phyloP scores from a whole-genome alignment of 2,113 vertebrate genomes.

The Atrichornis clamosus region DNA sequence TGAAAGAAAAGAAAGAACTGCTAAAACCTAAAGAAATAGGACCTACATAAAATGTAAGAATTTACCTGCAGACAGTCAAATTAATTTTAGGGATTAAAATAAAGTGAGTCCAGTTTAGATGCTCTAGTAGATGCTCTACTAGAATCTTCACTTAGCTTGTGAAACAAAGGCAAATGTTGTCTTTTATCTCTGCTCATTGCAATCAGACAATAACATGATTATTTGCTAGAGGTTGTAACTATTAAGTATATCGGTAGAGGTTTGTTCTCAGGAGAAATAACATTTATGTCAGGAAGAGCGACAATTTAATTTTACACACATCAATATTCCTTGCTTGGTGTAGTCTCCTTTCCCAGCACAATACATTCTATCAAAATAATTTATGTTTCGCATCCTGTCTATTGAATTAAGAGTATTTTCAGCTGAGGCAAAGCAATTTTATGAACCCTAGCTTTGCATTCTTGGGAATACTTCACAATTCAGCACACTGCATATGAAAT shows the following conservation, averaged over 20 bases:
- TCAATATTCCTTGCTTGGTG: neutral
- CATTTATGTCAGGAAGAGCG: neutral
- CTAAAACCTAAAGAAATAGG: neutral
- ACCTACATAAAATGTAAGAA: neutral
- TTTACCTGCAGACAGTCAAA: fast-evolving
- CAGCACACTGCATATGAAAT: neutral
- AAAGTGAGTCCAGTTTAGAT: neutral
- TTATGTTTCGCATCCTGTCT: neutral
- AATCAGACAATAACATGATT: neutral
- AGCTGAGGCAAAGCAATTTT: neutral
- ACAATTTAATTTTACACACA: constrained; percentile 24
- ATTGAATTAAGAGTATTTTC: neutral
- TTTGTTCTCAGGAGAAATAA: constrained; percentile 31
- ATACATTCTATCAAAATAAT: neutral
- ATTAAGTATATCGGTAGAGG: neutral
- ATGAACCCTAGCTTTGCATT: neutral
- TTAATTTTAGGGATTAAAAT: neutral
- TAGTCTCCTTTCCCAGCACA: neutral
- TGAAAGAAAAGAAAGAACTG: neutral
- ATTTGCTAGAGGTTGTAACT: neutral
- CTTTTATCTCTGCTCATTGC: neutral
- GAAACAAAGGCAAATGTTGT: neutral
- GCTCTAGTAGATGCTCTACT: neutral
- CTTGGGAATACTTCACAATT: neutral
- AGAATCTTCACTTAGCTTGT: neutral